phyloP scores from a whole-genome alignment of 2,113 vertebrate genomes.

The Typhlomys cinereus region DNA sequence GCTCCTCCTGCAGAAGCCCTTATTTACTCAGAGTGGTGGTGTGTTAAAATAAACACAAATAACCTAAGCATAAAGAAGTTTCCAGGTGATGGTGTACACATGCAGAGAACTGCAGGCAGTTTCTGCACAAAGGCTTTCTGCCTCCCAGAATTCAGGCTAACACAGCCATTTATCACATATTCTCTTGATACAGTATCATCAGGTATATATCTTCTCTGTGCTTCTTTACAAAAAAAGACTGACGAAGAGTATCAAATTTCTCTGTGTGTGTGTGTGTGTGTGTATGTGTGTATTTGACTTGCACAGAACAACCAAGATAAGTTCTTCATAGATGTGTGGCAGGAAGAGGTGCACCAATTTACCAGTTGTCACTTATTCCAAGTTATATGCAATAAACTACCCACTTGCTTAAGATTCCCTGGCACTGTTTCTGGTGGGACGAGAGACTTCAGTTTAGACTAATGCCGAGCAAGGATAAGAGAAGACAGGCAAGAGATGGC shows the following conservation, averaged over 20 bases:
- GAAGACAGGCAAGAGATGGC: neutral
- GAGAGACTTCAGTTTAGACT: slow-evolving; percentile 12
- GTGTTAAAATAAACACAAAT: neutral
- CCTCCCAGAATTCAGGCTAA: slow-evolving; percentile 1
- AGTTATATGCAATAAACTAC: slow-evolving; percentile 8
- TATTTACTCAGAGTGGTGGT: neutral
- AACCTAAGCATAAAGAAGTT: neutral
- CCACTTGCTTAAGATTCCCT: neutral
- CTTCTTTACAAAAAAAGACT: neutral
- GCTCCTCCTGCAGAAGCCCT: neutral
- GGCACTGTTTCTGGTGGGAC: neutral
- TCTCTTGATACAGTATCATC: neutral
- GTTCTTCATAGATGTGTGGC: neutral
- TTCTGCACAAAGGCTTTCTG: neutral
- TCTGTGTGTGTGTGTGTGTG: neutral
- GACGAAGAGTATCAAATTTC: neutral
- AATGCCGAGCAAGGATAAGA: neutral
- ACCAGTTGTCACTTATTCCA: neutral
- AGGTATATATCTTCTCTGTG: neutral
- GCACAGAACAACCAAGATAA: neutral
- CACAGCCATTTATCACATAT: neutral
- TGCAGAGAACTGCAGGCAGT: neutral
- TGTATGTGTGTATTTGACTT: neutral
- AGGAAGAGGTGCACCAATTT: neutral
- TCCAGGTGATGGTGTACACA: neutral